Evolutionary conservation across 2,888 invertebrate genomes (phyloP).

Genomic region (Pterostichus niger): DNA sequence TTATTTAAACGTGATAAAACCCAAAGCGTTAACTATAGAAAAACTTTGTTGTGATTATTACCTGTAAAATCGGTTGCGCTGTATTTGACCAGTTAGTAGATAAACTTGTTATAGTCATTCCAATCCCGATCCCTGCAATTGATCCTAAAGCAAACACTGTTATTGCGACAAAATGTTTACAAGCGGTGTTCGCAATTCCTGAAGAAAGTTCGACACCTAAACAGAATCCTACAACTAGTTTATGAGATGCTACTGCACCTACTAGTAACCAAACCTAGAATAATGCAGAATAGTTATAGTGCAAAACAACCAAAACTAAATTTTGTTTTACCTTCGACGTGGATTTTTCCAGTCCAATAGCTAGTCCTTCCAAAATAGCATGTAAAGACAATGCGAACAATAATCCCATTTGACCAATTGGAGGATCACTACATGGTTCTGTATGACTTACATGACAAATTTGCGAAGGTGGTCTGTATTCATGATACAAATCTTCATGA

Average conservation of each 20-base stretch:
- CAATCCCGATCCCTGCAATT: slow-evolving; percentile 83
- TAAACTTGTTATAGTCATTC: slow-evolving; percentile 81
- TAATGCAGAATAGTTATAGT: background rate
- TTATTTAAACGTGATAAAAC: background rate
- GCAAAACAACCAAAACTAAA: background rate
- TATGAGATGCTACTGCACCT: slow-evolving; percentile 88
- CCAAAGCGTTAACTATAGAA: no score
- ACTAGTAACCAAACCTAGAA: slow-evolving; percentile 83
- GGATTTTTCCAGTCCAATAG: slow-evolving; percentile 87
- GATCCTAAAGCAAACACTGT: slow-evolving; percentile 85
- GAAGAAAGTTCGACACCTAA: slow-evolving; percentile 85
- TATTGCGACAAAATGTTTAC: slow-evolving; percentile 81
- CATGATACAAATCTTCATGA: slow-evolving; percentile 69
- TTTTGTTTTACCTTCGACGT: slow-evolving; percentile 80
- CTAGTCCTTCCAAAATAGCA: slow-evolving; percentile 88
- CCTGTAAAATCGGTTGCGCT: slow-evolving; percentile 83
- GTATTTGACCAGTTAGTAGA: slow-evolving; percentile 77
- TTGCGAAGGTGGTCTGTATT: slow-evolving; percentile 72
- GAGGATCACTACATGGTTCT: slow-evolving; percentile 82
- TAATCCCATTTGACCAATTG: slow-evolving; percentile 83
- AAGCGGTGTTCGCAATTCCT: slow-evolving; percentile 72
- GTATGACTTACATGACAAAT: slow-evolving; percentile 84
- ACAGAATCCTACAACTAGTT: slow-evolving; percentile 90
- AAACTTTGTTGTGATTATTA: slow-evolving; percentile 71
- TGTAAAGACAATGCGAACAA: slow-evolving; percentile 88